These are phyloP conservation scores for Desoria tigrina DNA, from an alignment of 2,888 invertebrate species.

Conservation along the genomic window DNA sequence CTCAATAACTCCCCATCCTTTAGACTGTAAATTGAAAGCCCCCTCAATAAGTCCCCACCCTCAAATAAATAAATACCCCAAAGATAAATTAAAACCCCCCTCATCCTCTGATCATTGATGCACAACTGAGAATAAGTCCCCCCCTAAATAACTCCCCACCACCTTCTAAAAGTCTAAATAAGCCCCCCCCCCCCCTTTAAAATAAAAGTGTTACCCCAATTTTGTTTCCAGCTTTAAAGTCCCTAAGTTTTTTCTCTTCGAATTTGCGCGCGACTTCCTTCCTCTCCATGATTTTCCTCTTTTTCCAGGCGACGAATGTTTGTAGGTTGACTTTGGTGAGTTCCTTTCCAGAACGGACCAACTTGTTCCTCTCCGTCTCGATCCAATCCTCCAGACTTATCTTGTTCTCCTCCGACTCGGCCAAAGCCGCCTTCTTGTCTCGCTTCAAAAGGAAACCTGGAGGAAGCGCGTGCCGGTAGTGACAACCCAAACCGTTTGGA, in stretches of 20 bases:
- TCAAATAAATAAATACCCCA: no score
- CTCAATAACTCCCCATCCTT: no score
- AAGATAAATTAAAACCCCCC: no score
- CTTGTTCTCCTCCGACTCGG: conserved; percentile 79
- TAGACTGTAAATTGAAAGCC: no score
- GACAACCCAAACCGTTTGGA: conserved; percentile 74
- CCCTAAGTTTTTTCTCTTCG: conserved; percentile 85
- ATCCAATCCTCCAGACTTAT: conserved; percentile 91
- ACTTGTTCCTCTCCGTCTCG: conserved; percentile 86
- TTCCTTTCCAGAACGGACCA: conserved; percentile 65
- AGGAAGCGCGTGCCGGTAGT: conserved; percentile 90
- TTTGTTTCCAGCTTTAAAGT: conserved; percentile 89
- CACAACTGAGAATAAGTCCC: no score
- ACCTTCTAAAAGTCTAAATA: no score
- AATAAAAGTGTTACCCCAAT: no score
- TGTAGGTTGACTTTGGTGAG: conserved; percentile 91
- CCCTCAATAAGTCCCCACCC: no score
- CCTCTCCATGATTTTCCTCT: conserved; percentile 88
- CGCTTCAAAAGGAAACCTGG: conserved; percentile 92
- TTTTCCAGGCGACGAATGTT: conserved; percentile 97
- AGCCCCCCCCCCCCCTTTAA: no score
- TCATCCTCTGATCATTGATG: no score
- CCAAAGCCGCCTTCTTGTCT: conserved; percentile 58
- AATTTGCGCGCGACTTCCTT: conserved; percentile 70
- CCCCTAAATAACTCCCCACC: no score